Evolutionary conservation across 1,140 invertebrate genomes (phyloP).

Genomic region (Sesamia nonagrioides): DNA sequence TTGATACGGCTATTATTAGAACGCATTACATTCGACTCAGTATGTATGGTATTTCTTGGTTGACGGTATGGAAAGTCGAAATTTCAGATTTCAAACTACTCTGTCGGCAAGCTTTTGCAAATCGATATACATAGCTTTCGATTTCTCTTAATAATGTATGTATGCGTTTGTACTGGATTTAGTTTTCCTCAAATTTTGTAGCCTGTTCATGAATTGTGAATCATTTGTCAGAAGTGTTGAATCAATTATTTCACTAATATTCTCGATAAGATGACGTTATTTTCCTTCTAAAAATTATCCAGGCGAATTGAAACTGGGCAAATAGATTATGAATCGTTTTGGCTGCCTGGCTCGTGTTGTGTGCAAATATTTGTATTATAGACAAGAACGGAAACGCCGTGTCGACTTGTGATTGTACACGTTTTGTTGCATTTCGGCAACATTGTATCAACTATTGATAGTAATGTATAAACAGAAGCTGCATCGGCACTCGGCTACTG

Average conservation of each 20-base stretch:
- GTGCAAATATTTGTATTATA: constrained; percentile 56
- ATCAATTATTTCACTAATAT: not conserved
- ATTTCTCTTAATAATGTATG: not conserved
- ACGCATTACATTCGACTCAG: constrained; percentile 48
- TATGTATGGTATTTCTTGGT: constrained; percentile 26
- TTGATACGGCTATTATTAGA: constrained; percentile 64
- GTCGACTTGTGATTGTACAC: constrained; percentile 48
- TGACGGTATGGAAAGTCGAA: not conserved
- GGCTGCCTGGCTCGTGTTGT: constrained; percentile 20
- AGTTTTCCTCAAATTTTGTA: constrained; percentile 14
- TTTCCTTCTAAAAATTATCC: not conserved
- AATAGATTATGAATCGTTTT: constrained; percentile 28
- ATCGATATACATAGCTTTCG: constrained; percentile 3
- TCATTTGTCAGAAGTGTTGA: constrained; percentile 15
- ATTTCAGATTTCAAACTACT: not conserved
- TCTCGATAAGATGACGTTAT: not conserved
- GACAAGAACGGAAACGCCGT: constrained; percentile 56
- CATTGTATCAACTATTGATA: constrained; percentile 49
- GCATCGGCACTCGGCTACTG: constrained; percentile 19
- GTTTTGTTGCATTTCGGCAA: constrained; percentile 45
- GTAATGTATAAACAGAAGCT: constrained; percentile 42
- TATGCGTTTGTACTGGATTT: not conserved
- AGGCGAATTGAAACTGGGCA: not conserved
- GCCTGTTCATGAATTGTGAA: not conserved
- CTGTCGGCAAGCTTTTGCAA: not conserved